Conservation (phyloP, 2,113 vertebrate genomes). For the Chrysochloris asiatica region DNA sequence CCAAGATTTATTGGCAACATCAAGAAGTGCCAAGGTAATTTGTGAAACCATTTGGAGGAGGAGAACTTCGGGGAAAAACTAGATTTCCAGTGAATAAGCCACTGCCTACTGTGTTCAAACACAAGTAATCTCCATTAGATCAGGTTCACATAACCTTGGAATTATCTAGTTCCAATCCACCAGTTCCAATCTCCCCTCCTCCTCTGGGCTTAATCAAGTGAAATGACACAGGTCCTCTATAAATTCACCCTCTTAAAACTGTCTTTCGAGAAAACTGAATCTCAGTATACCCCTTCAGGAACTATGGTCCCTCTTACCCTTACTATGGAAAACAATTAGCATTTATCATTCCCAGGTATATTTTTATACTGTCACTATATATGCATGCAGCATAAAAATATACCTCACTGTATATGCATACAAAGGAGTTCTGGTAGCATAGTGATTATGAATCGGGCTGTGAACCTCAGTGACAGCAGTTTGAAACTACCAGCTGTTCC, state of each 20-base stretch:
- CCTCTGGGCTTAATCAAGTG: not conserved
- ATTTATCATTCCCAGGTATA: not conserved
- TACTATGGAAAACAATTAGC: not conserved
- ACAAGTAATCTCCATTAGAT: not conserved
- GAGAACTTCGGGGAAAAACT: not conserved
- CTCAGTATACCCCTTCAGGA: not conserved
- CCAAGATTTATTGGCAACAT: not conserved
- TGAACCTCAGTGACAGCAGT: no score
- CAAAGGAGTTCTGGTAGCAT: no score
- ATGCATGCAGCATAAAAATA: not conserved
- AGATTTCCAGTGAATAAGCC: not conserved
- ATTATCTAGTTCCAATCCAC: accelerated
- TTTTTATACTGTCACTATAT: not conserved
- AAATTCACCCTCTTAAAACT: not conserved
- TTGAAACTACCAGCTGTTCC: no score
- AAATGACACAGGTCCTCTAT: not conserved
- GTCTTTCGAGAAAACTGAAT: not conserved
- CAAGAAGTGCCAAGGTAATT: not conserved
- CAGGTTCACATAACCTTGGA: not conserved
- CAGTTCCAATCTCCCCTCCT: not conserved
- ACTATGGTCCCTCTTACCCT: not conserved
- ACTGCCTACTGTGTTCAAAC: not conserved
- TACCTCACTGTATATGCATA: not conserved
- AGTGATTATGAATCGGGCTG: no score
- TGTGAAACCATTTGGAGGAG: not conserved